Evolutionary conservation across 2,797 vertebrate species (phyloP), one percentile per base, ranked within the genome.

Genomic region (Phalloptychus januarius): DNA sequence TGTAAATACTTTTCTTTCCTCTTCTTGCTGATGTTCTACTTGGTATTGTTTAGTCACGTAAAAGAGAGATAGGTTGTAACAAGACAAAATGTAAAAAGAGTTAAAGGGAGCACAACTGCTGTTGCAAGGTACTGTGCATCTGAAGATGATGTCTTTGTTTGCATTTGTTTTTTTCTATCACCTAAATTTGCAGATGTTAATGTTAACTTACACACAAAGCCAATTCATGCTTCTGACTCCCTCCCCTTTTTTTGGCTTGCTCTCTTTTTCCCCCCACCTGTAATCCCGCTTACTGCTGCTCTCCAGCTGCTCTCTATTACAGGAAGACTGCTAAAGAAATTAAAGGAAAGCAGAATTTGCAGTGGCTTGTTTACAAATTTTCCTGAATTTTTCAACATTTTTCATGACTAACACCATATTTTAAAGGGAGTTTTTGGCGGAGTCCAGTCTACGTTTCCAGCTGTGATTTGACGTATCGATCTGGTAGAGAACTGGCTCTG

Each of bases 231-330:
- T 71, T 45, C 42, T 28, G 23, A 45, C 40, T 44, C 65, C 13
- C 42, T 70, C n/a, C 67, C n/a, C 7, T n/a, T 70, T 12, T 25
- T 18, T 45, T 8, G 67, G 42, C n/a, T 45, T n/a, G 13, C 48
- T 44, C 45, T 52, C 28, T 28, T 33, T 31, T 58, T 77, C 72
- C 83, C 79, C 13, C 81, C 84, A 87, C 90, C 89, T 90, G 86
- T 84, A 88, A 85, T 90, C 58, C 79, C 84, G 70, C 77, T 91
- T 79, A 81, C 79, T 2, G 56, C 38, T 86, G 85, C 81, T 86
- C 77, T 54, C 71, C 83, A 89, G 87, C 87, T 90, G 81, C 81
- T 92, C 73, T 2, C 67, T 36, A 79, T 77, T 79, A 75, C 83
- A 86, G 50, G 36, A 38, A 42, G 13, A 71, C 15, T 3, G 0